Conservation (phyloP, 2,888 invertebrate species). For the Ochropleura leucogaster region DNA sequence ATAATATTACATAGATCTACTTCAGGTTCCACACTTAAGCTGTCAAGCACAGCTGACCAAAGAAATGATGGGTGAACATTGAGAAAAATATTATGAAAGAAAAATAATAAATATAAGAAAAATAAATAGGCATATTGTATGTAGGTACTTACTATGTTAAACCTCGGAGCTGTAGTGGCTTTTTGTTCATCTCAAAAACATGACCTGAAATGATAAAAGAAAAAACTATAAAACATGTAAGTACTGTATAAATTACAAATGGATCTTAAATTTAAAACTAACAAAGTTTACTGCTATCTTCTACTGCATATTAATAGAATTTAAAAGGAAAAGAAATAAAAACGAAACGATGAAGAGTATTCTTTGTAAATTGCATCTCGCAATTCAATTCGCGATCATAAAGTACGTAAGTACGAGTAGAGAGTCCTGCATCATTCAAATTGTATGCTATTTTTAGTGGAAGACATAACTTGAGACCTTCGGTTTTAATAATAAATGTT, state of each 20-base stretch:
- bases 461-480: conserved; percentile 13
- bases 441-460: conserved; percentile 22
- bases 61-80: not conserved
- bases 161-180: conserved; percentile 23
- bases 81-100: not conserved
- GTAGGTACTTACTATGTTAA: conserved; percentile 56
- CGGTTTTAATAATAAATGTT: conserved; percentile 40
- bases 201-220: conserved; percentile 49
- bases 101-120: too few species aligned
- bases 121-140: not conserved
- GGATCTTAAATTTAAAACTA: conserved; percentile 16
- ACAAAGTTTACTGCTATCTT: not conserved
- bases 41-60: not conserved
- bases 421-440: conserved; percentile 16
- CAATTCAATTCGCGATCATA: conserved; percentile 32
- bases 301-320: conserved; percentile 10
- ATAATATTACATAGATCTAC: too few species aligned
- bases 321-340: conserved; percentile 20
- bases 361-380: conserved; percentile 39
- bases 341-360: conserved; percentile 11
- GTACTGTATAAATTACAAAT: conserved; percentile 1
- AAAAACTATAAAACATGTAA: not conserved
- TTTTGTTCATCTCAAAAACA: conserved; percentile 48
- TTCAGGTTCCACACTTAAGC: not conserved
- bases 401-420: conserved; percentile 10